Evolutionary conservation across 2,888 invertebrate species (phyloP).

Genomic region (Napeogenes inachia): DNA sequence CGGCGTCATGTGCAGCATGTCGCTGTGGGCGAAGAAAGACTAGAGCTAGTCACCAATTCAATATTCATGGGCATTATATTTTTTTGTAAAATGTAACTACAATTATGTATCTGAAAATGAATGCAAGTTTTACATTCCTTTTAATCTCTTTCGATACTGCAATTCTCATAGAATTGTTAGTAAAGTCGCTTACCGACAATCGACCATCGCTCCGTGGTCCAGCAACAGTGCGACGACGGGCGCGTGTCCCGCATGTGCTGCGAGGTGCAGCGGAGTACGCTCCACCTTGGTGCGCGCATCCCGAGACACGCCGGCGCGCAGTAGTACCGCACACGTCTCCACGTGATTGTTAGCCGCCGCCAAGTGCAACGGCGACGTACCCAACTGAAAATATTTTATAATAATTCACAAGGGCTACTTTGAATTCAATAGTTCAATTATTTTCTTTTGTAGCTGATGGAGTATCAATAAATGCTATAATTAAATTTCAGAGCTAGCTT

Average conservation of each 20-base stretch:
- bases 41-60: too few species aligned
- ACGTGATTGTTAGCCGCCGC: conserved; percentile 87
- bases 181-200: conserved; percentile 35
- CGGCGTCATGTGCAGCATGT: conserved; percentile 83
- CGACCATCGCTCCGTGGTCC: conserved; percentile 49
- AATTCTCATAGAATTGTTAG: background rate
- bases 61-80: too few species aligned
- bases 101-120: too few species aligned
- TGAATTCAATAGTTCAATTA: too few species aligned
- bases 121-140: too few species aligned
- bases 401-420: background rate
- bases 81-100: too few species aligned
- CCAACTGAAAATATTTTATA: conserved; percentile 77
- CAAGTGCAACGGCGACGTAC: conserved; percentile 92
- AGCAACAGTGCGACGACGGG: conserved; percentile 85
- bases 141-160: background rate
- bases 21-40: conserved; percentile 36
- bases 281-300: conserved; percentile 96
- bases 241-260: conserved; percentile 89
- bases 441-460: too few species aligned
- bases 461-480: background rate
- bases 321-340: conserved; percentile 87
- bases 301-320: conserved; percentile 90
- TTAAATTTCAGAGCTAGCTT: too few species aligned
- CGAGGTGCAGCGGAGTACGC: conserved; percentile 93